These are phyloP conservation scores for Podotricha telesiphe DNA, from an alignment of 2,888 invertebrate species.

Conservation along the genomic window DNA sequence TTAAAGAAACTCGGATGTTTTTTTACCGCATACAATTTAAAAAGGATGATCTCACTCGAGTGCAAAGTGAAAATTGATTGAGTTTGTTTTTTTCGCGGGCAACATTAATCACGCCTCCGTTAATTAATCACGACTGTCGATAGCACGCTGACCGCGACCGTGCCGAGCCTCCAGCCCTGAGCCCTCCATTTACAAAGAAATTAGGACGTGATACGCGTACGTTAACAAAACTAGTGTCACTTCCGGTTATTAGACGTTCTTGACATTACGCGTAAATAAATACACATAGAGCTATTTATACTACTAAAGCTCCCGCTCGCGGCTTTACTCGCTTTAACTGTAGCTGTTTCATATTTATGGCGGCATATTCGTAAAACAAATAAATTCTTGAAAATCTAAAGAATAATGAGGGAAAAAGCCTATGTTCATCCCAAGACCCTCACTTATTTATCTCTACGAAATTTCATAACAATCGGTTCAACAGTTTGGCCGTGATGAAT, in stretches of 20 bases:
- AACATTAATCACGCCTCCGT: slow-evolving; percentile 49
- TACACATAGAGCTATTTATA: too few species aligned
- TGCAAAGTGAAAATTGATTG: slow-evolving; percentile 46
- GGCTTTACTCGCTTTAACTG: too few species aligned
- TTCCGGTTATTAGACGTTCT: slow-evolving; percentile 4
- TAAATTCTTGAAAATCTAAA: too few species aligned
- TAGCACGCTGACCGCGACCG: slow-evolving; percentile 46
- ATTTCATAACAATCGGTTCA: too few species aligned
- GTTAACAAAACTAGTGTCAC: slow-evolving; percentile 18
- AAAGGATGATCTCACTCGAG: slow-evolving; percentile 10
- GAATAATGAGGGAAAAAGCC: too few species aligned
- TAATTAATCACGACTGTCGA: slow-evolving; percentile 51
- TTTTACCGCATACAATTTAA: not conserved
- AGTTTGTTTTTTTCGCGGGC: slow-evolving; percentile 45
- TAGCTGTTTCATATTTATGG: too few species aligned
- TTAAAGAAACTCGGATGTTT: not conserved
- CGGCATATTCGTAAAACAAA: too few species aligned
- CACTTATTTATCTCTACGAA: too few species aligned
- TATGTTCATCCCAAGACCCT: too few species aligned
- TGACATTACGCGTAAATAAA: not conserved
- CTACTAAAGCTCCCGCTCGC: too few species aligned
- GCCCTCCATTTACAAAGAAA: slow-evolving; percentile 31
- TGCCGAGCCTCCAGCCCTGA: slow-evolving; percentile 30
- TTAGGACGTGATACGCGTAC: slow-evolving; percentile 36
- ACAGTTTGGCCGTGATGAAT: too few species aligned